Percentiles rank a stretch among this genome's conserved stretches.
Conservation (phyloP, 2,888 invertebrate genomes). For the Dolomedes plantarius region DNA sequence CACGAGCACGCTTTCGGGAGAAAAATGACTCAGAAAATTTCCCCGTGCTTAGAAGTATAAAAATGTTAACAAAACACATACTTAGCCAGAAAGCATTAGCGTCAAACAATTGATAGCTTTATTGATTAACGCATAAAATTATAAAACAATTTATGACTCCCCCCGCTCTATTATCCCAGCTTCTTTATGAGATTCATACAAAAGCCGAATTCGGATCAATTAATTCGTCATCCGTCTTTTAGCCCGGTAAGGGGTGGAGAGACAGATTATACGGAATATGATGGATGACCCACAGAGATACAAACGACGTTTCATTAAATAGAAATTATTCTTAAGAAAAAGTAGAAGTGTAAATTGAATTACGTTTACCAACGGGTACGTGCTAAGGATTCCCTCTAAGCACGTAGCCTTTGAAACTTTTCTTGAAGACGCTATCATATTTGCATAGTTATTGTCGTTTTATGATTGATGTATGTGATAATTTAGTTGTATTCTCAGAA, state of each 20-base stretch:
- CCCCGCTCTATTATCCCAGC: background rate
- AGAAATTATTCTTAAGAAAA: background rate
- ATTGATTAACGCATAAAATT: background rate
- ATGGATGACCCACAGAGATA: background rate
- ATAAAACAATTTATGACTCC: background rate
- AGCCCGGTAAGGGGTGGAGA: background rate
- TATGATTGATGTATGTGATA: too few relatives aligned
- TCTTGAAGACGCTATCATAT: too few relatives aligned
- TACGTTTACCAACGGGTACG: background rate
- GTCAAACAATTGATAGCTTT: too few relatives aligned
- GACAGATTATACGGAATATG: background rate
- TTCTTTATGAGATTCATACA: background rate
- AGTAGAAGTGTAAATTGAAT: background rate
- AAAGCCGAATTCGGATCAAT: background rate
- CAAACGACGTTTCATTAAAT: background rate
- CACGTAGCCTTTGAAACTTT: too few relatives aligned
- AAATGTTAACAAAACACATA: too few relatives aligned
- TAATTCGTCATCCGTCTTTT: constrained; percentile 2
- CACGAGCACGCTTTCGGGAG: too few relatives aligned
- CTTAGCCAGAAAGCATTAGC: too few relatives aligned
- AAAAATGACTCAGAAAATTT: too few relatives aligned
- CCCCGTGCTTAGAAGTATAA: too few relatives aligned
- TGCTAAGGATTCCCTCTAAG: too few relatives aligned
- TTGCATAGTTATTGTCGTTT: too few relatives aligned
- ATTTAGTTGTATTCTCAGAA: too few relatives aligned